Base-by-base conservation (phyloP, 2,113 vertebrate genomes). In the Peromyscus leucopus region DNA sequence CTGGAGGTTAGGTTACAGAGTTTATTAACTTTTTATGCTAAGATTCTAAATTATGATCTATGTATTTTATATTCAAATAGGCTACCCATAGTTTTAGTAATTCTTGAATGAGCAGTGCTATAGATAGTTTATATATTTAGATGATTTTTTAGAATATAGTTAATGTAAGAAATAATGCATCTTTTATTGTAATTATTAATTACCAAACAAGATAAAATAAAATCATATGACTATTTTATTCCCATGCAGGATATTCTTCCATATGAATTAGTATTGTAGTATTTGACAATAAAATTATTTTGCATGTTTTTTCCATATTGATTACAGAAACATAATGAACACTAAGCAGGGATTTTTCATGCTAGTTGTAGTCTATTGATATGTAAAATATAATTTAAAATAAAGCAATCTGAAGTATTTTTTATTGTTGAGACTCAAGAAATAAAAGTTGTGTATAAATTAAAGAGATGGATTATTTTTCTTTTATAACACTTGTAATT, bases 391-490 rank as follows among this genome's bases (percentile, higher is more conserved):
- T n/a, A 78, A 63, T 80, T 93, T 39, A 94, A 90, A 93, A 65
- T 93, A 48, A 87, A 96, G 67, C 39, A 76, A 61, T 93, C 24
- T 86, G 46, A 84, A 65, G 83, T 33, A 72, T 76, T 79, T 65
- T 69, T 69, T 79, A 67, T 89, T 94, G 26, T 67, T 84, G 11
- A 91, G 5, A 88, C 1, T 67, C n/a, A 76, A 28, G 2, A 94
- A 96, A 72, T 82, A 65, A 55, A 93, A 63, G 15, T 51, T 86
- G 3, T 69, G 11, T 91, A 80, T 51, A 10, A 80, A 15, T 87
- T 92, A 83, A 96, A 93, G 1, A 78, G 1, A 93, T 4, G 26
- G 91, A 92, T 74, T 84, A 63, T 87, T 80, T 96, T 82, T 7
- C 39, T 74, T 96, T 93, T 51, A 80, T 16, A 82, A 1, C 10